Evolutionary conservation across 2,113 vertebrate species (phyloP).

Genomic region (Lamprotornis superbus): DNA sequence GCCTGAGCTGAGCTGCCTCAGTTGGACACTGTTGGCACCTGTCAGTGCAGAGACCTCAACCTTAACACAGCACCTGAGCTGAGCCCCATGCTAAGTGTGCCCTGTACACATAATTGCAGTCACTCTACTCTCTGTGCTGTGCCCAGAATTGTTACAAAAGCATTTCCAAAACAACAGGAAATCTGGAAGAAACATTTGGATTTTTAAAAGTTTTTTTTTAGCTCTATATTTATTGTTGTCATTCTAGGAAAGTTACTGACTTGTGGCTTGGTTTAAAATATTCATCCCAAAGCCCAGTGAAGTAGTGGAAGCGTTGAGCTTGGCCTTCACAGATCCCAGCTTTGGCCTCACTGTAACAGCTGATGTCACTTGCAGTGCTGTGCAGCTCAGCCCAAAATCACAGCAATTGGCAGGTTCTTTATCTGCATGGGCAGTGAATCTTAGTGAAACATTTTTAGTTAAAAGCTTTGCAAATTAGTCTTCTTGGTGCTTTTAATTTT

Average conservation of each 20-base stretch:
- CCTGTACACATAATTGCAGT: background rate
- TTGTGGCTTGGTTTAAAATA: background rate
- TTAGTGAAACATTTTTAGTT: background rate
- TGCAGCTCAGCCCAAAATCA: background rate
- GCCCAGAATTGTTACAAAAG: background rate
- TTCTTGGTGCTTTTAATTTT: conserved; percentile 25
- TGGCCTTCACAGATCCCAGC: background rate
- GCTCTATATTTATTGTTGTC: background rate
- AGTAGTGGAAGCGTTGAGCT: background rate
- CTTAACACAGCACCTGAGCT: background rate
- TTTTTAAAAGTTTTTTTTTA: background rate
- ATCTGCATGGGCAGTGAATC: background rate
- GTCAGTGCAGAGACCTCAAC: background rate
- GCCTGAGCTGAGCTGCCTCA: background rate
- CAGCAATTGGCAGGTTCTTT: background rate
- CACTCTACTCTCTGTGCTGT: background rate
- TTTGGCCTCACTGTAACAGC: accelerated
- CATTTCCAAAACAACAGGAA: background rate
- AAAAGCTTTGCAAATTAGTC: conserved; percentile 12
- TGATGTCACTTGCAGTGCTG: background rate
- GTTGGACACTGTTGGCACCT: background rate
- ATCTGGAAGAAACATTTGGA: background rate
- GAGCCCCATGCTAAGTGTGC: background rate
- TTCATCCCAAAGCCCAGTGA: background rate
- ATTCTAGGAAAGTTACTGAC: background rate